phyloP scores from a whole-genome alignment of 1,140 invertebrate genomes.

The Aphaenogaster ashmeadi region DNA sequence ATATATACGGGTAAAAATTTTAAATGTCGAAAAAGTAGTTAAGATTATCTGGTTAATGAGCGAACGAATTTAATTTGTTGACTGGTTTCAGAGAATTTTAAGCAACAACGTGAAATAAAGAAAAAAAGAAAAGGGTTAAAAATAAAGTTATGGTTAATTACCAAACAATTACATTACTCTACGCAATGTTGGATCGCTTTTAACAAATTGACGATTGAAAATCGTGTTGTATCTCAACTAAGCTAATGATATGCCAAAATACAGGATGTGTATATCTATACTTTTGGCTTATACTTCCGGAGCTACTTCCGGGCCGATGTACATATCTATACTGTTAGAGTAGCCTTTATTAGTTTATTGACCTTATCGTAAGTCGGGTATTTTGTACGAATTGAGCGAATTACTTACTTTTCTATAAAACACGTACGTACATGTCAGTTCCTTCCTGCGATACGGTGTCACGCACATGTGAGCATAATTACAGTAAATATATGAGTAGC shows the following conservation, averaged over 20 bases:
- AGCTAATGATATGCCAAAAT: background rate
- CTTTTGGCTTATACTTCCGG: background rate
- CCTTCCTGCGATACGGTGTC: background rate
- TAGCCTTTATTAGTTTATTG: slow-evolving; percentile 24
- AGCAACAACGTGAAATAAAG: background rate
- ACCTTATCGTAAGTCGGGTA: background rate
- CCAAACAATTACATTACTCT: background rate
- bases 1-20: background rate
- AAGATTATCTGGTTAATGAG: background rate
- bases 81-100: background rate
- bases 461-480: slow-evolving; percentile 11
- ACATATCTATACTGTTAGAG: background rate
- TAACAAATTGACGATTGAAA: slow-evolving; percentile 12
- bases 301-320: background rate
- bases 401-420: slow-evolving; percentile 30
- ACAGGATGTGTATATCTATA: slow-evolving; percentile 12
- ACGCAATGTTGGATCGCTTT: background rate
- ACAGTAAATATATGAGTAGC: background rate
- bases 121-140: background rate
- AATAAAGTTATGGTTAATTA: slow-evolving; percentile 1
- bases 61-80: background rate
- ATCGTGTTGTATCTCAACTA: background rate
- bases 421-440: background rate
- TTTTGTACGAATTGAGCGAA: background rate
- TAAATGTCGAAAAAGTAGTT: background rate